phyloP scores from a whole-genome alignment of 2,113 vertebrate genomes.

The Stigmatopora nigra region DNA sequence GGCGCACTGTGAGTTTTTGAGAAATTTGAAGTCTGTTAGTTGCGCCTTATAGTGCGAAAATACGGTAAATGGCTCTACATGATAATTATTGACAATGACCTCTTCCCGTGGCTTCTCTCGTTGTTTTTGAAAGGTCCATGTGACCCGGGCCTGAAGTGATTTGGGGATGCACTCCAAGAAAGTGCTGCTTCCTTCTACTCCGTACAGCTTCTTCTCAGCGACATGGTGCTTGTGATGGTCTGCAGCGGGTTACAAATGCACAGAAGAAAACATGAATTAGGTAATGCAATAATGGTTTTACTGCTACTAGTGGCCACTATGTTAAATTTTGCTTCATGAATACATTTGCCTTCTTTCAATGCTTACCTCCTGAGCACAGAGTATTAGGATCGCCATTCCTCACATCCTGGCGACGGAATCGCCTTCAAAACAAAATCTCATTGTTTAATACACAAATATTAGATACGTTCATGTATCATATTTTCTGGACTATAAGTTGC shows the following conservation, averaged over 20 bases:
- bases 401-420: conserved; percentile 90
- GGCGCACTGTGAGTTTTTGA: no score
- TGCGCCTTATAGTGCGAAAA: no score
- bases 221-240: conserved; percentile 74
- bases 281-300: neutral
- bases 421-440: conserved; percentile 58
- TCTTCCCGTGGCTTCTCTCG: conserved; percentile 68
- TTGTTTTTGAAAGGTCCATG: conserved; percentile 84
- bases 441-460: neutral
- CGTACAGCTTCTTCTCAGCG: conserved; percentile 80
- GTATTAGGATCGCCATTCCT: conserved; percentile 90
- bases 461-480: no score
- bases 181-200: conserved; percentile 86
- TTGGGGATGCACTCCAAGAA: conserved; percentile 94
- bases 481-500: no score
- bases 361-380: conserved; percentile 87
- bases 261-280: neutral
- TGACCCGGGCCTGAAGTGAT: conserved; percentile 82
- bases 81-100: conserved; percentile 60
- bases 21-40: no score
- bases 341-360: no score
- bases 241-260: conserved; percentile 49
- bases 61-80: no score
- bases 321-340: neutral
- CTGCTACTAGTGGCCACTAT: no score